These are phyloP conservation scores for Paralichthys olivaceus DNA, from an alignment of 2,113 vertebrate genomes.

Conservation along the genomic window DNA sequence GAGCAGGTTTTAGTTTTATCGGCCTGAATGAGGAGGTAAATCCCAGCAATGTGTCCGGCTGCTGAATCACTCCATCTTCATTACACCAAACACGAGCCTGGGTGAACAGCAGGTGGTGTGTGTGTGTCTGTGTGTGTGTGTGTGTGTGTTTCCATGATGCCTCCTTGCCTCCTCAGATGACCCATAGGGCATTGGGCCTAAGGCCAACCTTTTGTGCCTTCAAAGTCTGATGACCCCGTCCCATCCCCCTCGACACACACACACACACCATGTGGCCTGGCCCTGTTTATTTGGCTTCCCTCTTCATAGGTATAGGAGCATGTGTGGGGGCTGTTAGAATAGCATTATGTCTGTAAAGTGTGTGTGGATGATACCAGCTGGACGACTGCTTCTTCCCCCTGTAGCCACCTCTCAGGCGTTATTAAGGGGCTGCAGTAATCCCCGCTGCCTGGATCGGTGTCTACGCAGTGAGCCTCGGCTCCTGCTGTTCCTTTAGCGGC, in stretches of 20 bases:
- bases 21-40: conserved; percentile 45
- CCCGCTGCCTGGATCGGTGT: conserved; percentile 46
- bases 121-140: conserved; percentile 58
- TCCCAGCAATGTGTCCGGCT: conserved; percentile 47
- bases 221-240: conserved; percentile 62
- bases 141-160: conserved; percentile 56
- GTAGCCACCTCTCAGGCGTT: conserved; percentile 43
- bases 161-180: conserved; percentile 61
- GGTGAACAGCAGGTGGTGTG: conserved; percentile 76
- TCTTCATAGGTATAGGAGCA: conserved; percentile 48
- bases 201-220: conserved; percentile 68
- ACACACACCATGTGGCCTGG: conserved; percentile 39
- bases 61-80: conserved; percentile 66
- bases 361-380: conserved; percentile 60
- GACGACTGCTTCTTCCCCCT: conserved; percentile 34
- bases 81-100: conserved; percentile 63
- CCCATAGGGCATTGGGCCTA: conserved; percentile 67
- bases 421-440: conserved; percentile 55
- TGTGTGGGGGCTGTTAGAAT: conserved; percentile 45
- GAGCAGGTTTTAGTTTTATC: conserved; percentile 30
- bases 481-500: conserved; percentile 16
- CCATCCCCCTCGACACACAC: conserved; percentile 37
- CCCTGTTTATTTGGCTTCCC: conserved; percentile 56
- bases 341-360: conserved; percentile 32
- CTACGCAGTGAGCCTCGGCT: conserved; percentile 28